phyloP scores from a whole-genome alignment of 2,797 vertebrate species.

The Hipposideros larvatus region DNA sequence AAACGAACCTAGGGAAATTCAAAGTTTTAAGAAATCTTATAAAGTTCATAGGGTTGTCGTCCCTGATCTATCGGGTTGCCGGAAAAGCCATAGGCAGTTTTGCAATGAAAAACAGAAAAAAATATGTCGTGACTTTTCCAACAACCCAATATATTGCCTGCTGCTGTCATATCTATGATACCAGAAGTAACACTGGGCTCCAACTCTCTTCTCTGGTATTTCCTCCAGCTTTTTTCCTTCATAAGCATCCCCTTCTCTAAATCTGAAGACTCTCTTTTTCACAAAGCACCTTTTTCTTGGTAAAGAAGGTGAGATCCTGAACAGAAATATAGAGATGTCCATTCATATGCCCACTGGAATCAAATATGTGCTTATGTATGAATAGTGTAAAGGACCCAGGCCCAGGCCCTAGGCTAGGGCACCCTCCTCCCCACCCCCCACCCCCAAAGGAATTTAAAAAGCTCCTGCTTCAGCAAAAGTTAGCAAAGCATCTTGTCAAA shows the following conservation, averaged over 20 bases:
- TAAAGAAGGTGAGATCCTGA: neutral
- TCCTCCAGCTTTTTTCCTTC: neutral
- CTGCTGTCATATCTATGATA: neutral
- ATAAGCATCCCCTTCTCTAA: neutral
- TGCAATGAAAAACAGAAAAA: no score
- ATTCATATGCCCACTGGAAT: neutral
- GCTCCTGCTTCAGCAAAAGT: no score
- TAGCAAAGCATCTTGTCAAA: no score
- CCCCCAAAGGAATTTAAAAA: no score
- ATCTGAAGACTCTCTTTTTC: neutral
- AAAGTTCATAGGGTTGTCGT: neutral
- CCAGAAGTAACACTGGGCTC: neutral
- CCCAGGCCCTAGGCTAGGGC: no score
- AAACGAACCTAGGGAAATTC: neutral
- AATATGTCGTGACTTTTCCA: no score
- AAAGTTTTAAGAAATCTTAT: neutral
- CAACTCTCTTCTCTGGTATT: neutral
- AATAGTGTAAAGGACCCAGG: no score
- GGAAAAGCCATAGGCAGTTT: no score
- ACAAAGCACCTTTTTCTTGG: neutral
- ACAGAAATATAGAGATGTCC: neutral
- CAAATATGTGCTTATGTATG: neutral
- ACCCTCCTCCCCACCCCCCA: no score
- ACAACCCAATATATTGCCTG: neutral
- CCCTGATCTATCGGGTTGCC: neutral